These are phyloP conservation scores for Pteropus rufus DNA, from an alignment of 2,797 vertebrate species.

Conservation along the genomic window DNA sequence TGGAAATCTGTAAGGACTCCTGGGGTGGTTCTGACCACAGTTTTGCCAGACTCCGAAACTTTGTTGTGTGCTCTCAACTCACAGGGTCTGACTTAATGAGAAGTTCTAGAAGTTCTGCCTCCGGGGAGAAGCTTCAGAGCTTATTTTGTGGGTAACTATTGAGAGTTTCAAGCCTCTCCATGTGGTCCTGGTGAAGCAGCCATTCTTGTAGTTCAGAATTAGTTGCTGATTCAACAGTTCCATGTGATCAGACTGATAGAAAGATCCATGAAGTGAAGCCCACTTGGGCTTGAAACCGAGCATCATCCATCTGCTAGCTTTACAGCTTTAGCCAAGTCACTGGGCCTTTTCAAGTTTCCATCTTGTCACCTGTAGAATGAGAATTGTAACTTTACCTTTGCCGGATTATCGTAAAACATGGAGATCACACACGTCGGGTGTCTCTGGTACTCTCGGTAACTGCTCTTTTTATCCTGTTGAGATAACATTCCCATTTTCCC, in stretches of 20 bases:
- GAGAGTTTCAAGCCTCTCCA: not conserved
- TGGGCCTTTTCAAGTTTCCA: not conserved
- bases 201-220: not conserved
- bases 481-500: not conserved
- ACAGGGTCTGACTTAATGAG: not conserved
- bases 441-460: not conserved
- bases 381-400: not conserved
- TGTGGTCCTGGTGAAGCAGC: not conserved
- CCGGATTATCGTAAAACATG: not conserved
- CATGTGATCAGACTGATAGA: not conserved
- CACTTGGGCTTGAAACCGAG: not conserved
- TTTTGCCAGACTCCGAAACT: not conserved
- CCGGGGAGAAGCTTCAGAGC: not conserved
- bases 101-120: not conserved
- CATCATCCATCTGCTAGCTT: not conserved
- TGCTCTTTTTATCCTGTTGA: not conserved
- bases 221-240: not conserved
- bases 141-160: not conserved
- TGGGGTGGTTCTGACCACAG: not conserved
- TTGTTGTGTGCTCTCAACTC: not conserved
- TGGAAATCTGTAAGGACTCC: not conserved
- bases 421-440: fast-evolving
- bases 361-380: not conserved
- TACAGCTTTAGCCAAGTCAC: not conserved
- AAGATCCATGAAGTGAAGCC: not conserved